Evolutionary conservation across 2,113 vertebrate genomes (phyloP).

Genomic region (Menidia beryllina): DNA sequence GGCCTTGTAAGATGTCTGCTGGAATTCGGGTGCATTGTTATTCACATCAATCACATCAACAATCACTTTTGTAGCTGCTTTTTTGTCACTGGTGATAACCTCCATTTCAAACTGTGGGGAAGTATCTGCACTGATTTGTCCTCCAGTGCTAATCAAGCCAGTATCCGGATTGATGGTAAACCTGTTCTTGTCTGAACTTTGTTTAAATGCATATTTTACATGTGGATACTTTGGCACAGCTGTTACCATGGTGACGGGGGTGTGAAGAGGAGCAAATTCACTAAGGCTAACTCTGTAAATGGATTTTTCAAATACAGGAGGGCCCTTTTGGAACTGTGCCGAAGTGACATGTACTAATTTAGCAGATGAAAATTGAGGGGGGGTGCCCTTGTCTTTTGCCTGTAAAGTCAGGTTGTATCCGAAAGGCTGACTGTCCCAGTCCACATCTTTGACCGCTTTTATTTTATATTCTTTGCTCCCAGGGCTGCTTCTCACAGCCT

Average conservation of each 20-base stretch:
- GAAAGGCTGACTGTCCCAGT: conserved; percentile 92
- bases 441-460: conserved; percentile 86
- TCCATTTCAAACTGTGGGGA: conserved; percentile 89
- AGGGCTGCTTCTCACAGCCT: conserved; percentile 87
- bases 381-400: conserved; percentile 95
- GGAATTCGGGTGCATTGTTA: conserved; percentile 92
- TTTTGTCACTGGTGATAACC: conserved; percentile 88
- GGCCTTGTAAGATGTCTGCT: conserved; percentile 91
- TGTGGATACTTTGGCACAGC: conserved; percentile 87
- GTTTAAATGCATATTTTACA: conserved; percentile 89
- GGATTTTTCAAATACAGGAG: conserved; percentile 89
- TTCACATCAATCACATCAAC: conserved; percentile 90
- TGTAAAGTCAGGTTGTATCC: conserved; percentile 97
- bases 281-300: conserved; percentile 93
- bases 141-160: conserved; percentile 91
- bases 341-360: conserved; percentile 91
- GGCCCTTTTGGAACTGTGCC: conserved; percentile 88
- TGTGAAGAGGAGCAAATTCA: conserved; percentile 92
- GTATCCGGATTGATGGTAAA: conserved; percentile 90
- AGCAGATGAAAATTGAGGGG: conserved; percentile 90
- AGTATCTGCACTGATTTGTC: conserved; percentile 86
- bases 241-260: conserved; percentile 92
- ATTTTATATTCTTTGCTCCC: conserved; percentile 96
- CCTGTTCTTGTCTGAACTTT: conserved; percentile 82
- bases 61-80: conserved; percentile 87